A percentile compares a stretch with the other conserved stretches of the same genome.
These are phyloP conservation scores for Taxidea taxus DNA, from an alignment of 2,113 vertebrate species.

Conservation along the genomic window DNA sequence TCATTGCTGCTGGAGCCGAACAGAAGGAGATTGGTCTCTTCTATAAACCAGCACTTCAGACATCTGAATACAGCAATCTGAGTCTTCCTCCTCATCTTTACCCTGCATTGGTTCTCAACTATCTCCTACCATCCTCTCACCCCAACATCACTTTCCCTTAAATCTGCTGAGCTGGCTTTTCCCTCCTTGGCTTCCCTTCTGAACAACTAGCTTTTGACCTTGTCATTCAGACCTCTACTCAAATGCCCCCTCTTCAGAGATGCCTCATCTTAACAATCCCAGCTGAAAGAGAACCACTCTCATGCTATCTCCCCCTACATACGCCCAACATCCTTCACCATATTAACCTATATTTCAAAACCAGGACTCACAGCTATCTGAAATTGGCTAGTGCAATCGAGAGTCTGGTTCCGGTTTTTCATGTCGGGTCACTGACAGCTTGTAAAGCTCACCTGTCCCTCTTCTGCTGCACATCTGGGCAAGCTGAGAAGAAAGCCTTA, in stretches of 20 bases:
- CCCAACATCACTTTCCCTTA: rapidly evolving
- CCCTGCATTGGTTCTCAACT: neutral
- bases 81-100: neutral
- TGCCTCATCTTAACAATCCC: no score
- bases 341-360: neutral
- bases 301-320: neutral
- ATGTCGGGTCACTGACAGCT: neutral
- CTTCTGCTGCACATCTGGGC: neutral
- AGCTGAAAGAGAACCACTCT: neutral
- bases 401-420: neutral
- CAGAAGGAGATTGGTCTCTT: neutral
- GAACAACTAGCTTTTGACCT: neutral
- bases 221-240: neutral
- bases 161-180: neutral
- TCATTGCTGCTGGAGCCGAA: neutral
- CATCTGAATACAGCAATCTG: neutral
- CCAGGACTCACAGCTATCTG: neutral
- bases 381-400: neutral
- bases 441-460: neutral
- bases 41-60: neutral
- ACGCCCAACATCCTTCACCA: neutral
- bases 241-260: neutral
- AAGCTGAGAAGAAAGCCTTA: neutral
- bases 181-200: neutral
- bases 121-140: neutral